These are phyloP conservation scores for Typhlichthys eigenmanni DNA, from an alignment of 2,797 vertebrate species.

Conservation along the genomic window DNA sequence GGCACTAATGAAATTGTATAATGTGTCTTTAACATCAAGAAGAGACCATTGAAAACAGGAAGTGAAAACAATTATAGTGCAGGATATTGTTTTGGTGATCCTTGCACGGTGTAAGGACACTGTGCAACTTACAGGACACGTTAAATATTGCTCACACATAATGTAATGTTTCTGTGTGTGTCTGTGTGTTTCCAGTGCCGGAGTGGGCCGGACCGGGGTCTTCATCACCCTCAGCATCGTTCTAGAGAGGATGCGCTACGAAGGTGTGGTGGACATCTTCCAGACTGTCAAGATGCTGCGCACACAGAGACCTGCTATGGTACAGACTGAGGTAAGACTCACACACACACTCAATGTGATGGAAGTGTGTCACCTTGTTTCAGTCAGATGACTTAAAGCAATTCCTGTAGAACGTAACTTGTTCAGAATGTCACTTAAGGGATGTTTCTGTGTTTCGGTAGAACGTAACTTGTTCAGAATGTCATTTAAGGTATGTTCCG, in stretches of 20 bases:
- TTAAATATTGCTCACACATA: not conserved
- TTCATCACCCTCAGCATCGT: conserved; percentile 98
- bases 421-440: too few relatives aligned
- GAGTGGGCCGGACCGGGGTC: conserved; percentile 93
- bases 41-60: too few relatives aligned
- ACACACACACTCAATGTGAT: conserved; percentile 6
- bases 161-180: not conserved
- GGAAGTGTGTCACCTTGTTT: too few relatives aligned
- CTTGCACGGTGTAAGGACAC: not conserved
- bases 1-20: too few relatives aligned
- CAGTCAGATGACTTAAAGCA: too few relatives aligned
- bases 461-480: too few relatives aligned
- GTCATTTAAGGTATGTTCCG: conserved; percentile 15
- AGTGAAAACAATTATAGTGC: too few relatives aligned
- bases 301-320: conserved; percentile 97
- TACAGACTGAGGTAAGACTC: conserved; percentile 92
- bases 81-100: not conserved
- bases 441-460: too few relatives aligned
- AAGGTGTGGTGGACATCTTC: conserved; percentile 98
- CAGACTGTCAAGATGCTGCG: conserved; percentile 99
- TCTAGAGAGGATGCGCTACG: conserved; percentile 96
- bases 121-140: not conserved
- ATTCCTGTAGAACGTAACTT: too few relatives aligned
- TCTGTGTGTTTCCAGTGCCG: conserved; percentile 78
- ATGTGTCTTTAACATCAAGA: too few relatives aligned